Conservation (phyloP, 2,888 invertebrate species). For the Pyrocoelia pectoralis region DNA sequence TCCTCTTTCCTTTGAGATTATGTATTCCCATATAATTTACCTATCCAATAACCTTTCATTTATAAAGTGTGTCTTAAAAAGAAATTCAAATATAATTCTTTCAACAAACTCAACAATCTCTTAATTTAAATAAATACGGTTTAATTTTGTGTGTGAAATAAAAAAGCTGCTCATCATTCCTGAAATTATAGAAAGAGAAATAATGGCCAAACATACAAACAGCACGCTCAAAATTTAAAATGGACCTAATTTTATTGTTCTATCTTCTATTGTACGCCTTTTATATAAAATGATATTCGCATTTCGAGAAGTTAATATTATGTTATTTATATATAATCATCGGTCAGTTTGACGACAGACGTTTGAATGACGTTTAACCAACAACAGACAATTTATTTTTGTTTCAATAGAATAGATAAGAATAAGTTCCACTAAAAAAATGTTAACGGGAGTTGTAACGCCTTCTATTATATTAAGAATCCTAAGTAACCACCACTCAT, state of each 20-base stretch:
- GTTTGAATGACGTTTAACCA: conserved; percentile 45
- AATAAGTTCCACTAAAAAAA: conserved; percentile 51
- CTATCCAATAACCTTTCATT: neutral
- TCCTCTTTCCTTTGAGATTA: too few species aligned
- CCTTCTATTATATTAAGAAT: conserved; percentile 54
- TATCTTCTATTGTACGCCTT: conserved; percentile 16
- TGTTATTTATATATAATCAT: conserved; percentile 53
- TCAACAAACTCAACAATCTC: neutral
- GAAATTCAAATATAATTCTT: neutral
- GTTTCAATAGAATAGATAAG: conserved; percentile 45
- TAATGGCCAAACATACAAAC: conserved; percentile 30
- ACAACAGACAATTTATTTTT: conserved; percentile 47
- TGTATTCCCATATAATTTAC: neutral
- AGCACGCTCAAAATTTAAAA: conserved; percentile 30
- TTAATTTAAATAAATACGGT: conserved; percentile 1
- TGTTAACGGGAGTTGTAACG: conserved; percentile 51
- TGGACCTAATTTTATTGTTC: conserved; percentile 32
- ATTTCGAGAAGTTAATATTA: conserved; percentile 46
- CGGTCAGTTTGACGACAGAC: conserved; percentile 53
- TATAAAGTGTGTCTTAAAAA: neutral
- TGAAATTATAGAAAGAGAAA: conserved; percentile 28
- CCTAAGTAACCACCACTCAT: conserved; percentile 56
- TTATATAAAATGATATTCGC: conserved; percentile 35
- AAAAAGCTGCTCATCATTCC: neutral
- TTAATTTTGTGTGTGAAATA: neutral